Conservation (phyloP, 2,113 vertebrate species). For the Dendropsophus ebraccatus region DNA sequence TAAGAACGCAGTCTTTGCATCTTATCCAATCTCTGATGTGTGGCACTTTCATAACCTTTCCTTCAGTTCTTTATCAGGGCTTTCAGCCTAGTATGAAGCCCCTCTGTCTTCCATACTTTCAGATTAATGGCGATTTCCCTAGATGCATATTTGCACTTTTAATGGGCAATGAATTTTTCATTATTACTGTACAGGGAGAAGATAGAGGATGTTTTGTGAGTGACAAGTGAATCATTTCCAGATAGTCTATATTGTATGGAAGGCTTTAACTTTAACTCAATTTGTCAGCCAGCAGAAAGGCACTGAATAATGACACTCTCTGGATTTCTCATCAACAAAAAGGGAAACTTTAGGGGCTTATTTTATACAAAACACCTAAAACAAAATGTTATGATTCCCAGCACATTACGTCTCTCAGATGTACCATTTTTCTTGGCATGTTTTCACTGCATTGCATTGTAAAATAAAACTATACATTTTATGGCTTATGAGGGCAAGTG, state of each 20-base stretch:
- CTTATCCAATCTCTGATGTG: neutral
- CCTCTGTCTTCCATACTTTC: neutral
- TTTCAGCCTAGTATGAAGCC: neutral
- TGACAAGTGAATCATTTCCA: conserved; percentile 2
- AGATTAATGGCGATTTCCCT: neutral
- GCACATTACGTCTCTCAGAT: neutral
- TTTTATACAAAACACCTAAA: neutral
- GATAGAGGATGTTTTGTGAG: neutral
- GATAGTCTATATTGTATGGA: neutral
- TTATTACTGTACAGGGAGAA: conserved; percentile 2
- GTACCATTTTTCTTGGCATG: neutral
- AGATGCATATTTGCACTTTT: neutral
- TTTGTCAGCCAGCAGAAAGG: neutral
- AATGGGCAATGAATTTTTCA: neutral
- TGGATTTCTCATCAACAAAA: neutral
- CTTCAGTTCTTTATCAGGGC: neutral
- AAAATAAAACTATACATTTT: neutral
- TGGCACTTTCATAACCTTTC: neutral
- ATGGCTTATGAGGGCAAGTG: neutral
- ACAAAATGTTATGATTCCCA: neutral
- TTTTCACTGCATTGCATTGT: neutral
- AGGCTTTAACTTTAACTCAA: neutral
- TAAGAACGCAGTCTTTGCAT: neutral
- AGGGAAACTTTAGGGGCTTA: neutral
- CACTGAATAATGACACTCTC: neutral